Evolutionary conservation across 2,888 invertebrate genomes (phyloP), one percentile per base, ranked within the genome.

Genomic region (Drosophila conformis): DNA sequence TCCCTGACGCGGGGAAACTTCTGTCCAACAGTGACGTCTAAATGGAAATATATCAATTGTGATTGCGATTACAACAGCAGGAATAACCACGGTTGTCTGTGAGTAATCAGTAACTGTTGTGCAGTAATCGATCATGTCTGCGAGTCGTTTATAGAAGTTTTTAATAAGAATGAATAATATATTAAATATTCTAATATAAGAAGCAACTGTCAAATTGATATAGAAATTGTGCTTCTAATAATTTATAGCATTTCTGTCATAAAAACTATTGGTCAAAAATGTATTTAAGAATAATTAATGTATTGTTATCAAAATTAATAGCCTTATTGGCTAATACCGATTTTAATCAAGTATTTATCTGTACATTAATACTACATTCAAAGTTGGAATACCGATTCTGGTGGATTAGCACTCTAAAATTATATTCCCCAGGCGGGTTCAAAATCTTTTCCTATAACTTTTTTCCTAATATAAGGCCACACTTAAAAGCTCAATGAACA

Each of bases 21-120:
- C n/a, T n/a, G n/a, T n/a, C n/a, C n/a, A n/a, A n/a, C n/a, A n/a
- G n/a, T n/a, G 84, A 89, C 84, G 73, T 69, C 59, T 67, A 76
- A 72, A 80, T 71, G 60, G 46, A 78, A 83, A 69, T 80, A 78
- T 78, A 78, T 81, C 68, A 80, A 51, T 52, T 53, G 31, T 56
- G 59, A 69, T 65, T 64, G 56, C 49, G 49, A 60, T 40, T 38
- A 57, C 49, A 61, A 60, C 51, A 48, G 21, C 46, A 25, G 46
- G 8, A 25, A 46, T 4, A 46, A 54, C 29, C 54, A 57, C 38
- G 29, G 38, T 69, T 57, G 53, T 13, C 18, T 54, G 35, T 54
- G 35, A 57, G 13, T 35, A 29, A 15, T 51, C 29, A 25, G 10
- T n/a, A 25, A 25, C 48, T 63, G 38, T 66, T 36, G 52, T 58